Percentiles rank a stretch among this genome's conserved stretches.
Evolutionary conservation across 2,797 vertebrate genomes (phyloP).

Genomic region (Hyperoplus immaculatus): DNA sequence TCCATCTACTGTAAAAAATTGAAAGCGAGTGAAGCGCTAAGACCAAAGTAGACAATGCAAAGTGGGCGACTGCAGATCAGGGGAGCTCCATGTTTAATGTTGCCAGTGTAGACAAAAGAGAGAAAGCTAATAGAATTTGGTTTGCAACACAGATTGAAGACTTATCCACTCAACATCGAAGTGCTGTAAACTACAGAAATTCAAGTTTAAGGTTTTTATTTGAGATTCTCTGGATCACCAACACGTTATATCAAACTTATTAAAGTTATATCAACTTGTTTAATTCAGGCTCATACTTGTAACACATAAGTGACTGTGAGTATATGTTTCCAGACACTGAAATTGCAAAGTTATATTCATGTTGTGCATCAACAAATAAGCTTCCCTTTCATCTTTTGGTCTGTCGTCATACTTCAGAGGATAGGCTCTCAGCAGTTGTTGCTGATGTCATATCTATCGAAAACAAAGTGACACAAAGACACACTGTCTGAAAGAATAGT

Average conservation of each 20-base stretch:
- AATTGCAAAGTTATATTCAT: conserved; percentile 53
- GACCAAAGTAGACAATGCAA: conserved; percentile 28
- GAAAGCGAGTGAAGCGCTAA: conserved; percentile 17
- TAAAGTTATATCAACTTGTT: conserved; percentile 24
- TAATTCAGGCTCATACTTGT: conserved; percentile 35
- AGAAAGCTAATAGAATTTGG: background rate
- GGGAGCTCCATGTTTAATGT: conserved; percentile 6
- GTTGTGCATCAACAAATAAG: conserved; percentile 52
- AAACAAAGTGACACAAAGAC: conserved; percentile 59
- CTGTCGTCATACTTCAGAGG: conserved; percentile 58
- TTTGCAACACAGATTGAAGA: conserved; percentile 12
- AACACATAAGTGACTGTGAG: conserved; percentile 28
- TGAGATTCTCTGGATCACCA: conserved; percentile 46
- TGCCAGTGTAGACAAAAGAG: conserved; percentile 12
- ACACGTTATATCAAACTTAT: conserved; percentile 31
- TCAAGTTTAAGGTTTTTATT: conserved; percentile 14
- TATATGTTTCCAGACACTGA: conserved; percentile 56
- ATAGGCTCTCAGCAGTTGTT: conserved; percentile 47
- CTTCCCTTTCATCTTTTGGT: conserved; percentile 54
- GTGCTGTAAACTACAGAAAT: conserved; percentile 4
- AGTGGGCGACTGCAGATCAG: conserved; percentile 17
- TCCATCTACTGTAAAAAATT: conserved; percentile 22
- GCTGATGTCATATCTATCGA: conserved; percentile 42
- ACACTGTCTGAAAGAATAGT: conserved; percentile 45
- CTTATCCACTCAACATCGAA: background rate